Conservation (phyloP, 2,888 invertebrate genomes). For the Latrodectus hesperus region DNA sequence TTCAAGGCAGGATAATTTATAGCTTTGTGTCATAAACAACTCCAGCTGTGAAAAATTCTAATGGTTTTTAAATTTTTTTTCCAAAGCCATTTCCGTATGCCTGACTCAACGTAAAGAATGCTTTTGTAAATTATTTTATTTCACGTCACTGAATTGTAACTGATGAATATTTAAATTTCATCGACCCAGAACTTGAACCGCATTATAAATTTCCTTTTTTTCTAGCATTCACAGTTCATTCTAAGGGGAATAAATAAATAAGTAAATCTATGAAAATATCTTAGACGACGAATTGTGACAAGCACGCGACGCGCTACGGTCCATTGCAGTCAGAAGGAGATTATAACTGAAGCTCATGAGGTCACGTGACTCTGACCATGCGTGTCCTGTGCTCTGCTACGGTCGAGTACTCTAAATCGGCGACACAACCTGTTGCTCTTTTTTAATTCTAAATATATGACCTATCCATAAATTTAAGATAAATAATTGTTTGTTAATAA, state of each 20-base stretch:
- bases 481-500: too few relatives aligned
- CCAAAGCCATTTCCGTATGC: too few relatives aligned
- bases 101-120: too few relatives aligned
- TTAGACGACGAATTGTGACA: not conserved
- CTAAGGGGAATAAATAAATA: not conserved
- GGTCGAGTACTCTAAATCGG: constrained; percentile 49
- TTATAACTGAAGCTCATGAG: constrained; percentile 19
- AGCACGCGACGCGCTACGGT: constrained; percentile 15
- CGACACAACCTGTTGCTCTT: not conserved
- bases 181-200: not conserved
- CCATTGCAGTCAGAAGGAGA: constrained; percentile 4
- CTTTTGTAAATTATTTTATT: too few relatives aligned
- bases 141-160: too few relatives aligned
- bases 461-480: too few relatives aligned
- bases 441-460: too few relatives aligned
- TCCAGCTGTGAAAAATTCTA: too few relatives aligned
- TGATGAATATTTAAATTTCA: not conserved
- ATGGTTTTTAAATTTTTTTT: too few relatives aligned
- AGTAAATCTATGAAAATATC: not conserved
- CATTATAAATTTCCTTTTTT: not conserved
- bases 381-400: constrained; percentile 37
- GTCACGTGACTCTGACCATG: constrained; percentile 46
- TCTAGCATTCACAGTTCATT: not conserved
- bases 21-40: too few relatives aligned
- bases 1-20: too few relatives aligned